A percentile compares a stretch with the other conserved stretches of the same genome.
phyloP scores from a whole-genome alignment of 1,140 invertebrate species.

The Batillaria attramentaria region DNA sequence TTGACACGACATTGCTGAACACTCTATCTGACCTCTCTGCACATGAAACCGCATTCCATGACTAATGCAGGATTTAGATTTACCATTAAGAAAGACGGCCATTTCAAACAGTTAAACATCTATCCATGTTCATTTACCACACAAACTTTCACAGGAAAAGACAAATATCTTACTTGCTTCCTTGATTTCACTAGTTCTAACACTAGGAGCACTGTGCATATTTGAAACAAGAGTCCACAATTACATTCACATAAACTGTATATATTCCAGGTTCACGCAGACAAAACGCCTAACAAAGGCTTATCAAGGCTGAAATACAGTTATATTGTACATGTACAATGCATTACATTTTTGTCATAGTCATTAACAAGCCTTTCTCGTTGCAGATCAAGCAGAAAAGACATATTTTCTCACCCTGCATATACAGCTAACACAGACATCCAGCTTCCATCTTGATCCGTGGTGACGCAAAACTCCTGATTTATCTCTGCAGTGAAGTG shows the following conservation, averaged over 20 bases:
- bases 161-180: too few relatives aligned
- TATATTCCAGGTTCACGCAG: too few relatives aligned
- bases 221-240: too few relatives aligned
- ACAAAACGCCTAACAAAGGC: neutral
- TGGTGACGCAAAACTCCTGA: conserved; percentile 69
- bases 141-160: neutral
- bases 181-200: too few relatives aligned
- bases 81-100: neutral
- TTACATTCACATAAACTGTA: too few relatives aligned
- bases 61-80: too few relatives aligned
- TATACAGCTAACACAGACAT: conserved; percentile 75
- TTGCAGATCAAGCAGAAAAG: neutral
- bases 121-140: neutral
- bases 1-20: conserved; percentile 45
- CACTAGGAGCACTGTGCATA: too few relatives aligned
- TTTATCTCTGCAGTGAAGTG: conserved; percentile 70
- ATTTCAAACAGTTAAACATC: neutral
- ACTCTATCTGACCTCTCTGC: conserved; percentile 62
- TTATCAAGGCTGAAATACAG: neutral
- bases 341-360: neutral
- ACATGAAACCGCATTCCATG: too few relatives aligned
- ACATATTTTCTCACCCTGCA: conserved; percentile 69
- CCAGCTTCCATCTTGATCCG: conserved; percentile 73
- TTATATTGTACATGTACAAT: neutral
- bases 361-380: neutral